These are phyloP conservation scores for Pammene fasciana DNA, from an alignment of 2,888 invertebrate species.

Conservation along the genomic window DNA sequence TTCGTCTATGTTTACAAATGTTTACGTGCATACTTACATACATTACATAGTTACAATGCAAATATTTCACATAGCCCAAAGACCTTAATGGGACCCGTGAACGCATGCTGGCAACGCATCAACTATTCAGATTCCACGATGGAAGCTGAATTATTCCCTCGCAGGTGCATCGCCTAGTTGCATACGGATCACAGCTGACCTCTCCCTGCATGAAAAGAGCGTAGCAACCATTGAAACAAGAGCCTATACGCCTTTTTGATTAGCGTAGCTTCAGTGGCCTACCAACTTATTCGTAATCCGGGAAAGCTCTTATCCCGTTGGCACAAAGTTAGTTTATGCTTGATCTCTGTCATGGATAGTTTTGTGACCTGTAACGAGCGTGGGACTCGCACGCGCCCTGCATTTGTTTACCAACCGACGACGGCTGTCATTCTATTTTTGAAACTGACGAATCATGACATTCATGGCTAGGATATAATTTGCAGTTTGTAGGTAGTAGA, in stretches of 20 bases:
- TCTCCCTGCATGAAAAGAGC: not conserved
- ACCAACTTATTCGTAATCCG: slow-evolving; percentile 8
- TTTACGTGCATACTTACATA: not conserved
- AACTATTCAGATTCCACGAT: slow-evolving; percentile 32
- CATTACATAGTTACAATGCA: not conserved
- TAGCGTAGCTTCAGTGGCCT: not conserved
- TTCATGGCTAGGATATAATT: not conserved
- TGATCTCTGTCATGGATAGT: not conserved
- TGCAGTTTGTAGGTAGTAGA: too few relatives aligned
- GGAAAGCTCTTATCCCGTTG: slow-evolving; percentile 13
- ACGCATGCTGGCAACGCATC: slow-evolving; percentile 26
- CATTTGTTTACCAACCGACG: slow-evolving; percentile 37
- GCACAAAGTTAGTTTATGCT: slow-evolving; percentile 3
- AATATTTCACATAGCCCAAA: not conserved
- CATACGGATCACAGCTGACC: slow-evolving; percentile 28
- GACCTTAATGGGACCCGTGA: slow-evolving; percentile 12
- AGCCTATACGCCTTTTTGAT: slow-evolving; percentile 5
- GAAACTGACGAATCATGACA: slow-evolving; percentile 13
- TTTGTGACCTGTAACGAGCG: slow-evolving; percentile 28
- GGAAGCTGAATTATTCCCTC: slow-evolving; percentile 33
- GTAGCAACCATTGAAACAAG: not conserved
- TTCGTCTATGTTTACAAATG: too few relatives aligned
- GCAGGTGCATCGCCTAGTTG: slow-evolving; percentile 40
- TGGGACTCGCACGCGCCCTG: slow-evolving; percentile 30
- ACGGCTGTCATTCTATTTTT: slow-evolving; percentile 32